phyloP scores from a whole-genome alignment of 2,113 vertebrate genomes.

The Narcine bancroftii region DNA sequence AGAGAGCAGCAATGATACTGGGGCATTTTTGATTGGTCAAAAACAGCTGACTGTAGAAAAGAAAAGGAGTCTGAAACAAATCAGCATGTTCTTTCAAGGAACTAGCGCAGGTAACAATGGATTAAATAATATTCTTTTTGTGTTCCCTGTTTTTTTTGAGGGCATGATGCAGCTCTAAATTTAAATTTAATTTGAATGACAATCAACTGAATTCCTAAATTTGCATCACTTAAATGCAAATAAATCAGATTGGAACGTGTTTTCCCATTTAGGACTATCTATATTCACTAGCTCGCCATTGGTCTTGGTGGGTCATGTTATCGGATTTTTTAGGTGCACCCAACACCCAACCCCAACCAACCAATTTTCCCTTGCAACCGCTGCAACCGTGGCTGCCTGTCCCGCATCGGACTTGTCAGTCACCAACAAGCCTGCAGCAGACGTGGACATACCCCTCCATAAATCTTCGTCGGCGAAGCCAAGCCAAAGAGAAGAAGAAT shows the following conservation, averaged over 20 bases:
- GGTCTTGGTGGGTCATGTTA: background rate
- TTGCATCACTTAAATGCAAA: background rate
- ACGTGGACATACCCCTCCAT: too few species aligned
- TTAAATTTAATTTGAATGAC: background rate
- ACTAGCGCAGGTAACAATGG: too few species aligned
- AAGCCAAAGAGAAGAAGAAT: too few species aligned
- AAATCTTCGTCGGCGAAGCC: too few species aligned
- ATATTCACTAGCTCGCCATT: background rate
- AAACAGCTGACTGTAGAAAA: too few species aligned
- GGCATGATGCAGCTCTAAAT: background rate
- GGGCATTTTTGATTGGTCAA: background rate
- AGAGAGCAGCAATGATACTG: background rate
- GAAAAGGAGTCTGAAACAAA: background rate
- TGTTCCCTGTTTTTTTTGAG: background rate
- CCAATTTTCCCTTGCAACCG: too few species aligned
- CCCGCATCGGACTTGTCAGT: too few species aligned
- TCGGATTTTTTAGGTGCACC: background rate
- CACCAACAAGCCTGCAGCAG: too few species aligned
- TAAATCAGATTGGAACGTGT: background rate
- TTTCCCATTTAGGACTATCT: background rate
- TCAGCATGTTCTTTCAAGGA: background rate
- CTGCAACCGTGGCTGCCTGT: too few species aligned
- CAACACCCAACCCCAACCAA: too few species aligned
- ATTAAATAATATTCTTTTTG: background rate
- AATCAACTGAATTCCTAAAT: background rate